Evolutionary conservation across 2,113 vertebrate species (phyloP).

Genomic region (Recurvirostra avosetta): DNA sequence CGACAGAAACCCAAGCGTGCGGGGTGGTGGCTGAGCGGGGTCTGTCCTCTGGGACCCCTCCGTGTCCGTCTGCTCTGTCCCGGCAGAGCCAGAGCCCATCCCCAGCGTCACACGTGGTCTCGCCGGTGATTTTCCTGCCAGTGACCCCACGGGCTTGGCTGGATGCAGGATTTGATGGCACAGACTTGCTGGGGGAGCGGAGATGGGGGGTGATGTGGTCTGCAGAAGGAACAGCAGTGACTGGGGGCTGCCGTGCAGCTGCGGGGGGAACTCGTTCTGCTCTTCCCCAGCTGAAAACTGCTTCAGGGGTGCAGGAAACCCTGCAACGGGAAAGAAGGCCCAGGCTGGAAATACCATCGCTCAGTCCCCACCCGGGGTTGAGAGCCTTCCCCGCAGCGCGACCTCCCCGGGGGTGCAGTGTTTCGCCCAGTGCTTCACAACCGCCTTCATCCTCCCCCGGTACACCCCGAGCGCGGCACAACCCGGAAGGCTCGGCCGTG

Average conservation of each 20-base stretch:
- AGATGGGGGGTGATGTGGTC: rapidly evolving
- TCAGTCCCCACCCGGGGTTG: rapidly evolving
- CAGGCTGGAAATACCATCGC: neutral
- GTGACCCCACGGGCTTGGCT: neutral
- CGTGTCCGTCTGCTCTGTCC: neutral
- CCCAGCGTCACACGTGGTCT: rapidly evolving
- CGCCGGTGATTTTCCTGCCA: neutral
- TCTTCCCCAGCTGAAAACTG: neutral
- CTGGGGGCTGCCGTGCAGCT: neutral
- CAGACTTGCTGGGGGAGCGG: rapidly evolving
- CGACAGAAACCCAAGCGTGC: rapidly evolving
- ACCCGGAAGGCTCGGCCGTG: rapidly evolving
- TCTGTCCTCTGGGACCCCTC: neutral
- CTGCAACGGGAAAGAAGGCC: neutral
- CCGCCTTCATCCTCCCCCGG: neutral
- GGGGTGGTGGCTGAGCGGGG: neutral
- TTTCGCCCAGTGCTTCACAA: neutral
- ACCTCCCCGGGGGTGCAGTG: neutral
- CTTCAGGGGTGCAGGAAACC: neutral
- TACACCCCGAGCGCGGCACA: rapidly evolving
- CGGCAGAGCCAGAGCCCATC: rapidly evolving
- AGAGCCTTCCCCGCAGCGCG: neutral
- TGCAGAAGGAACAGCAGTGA: rapidly evolving
- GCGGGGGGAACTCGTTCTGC: rapidly evolving
- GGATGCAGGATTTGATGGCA: neutral